phyloP scores from a whole-genome alignment of 2,888 invertebrate species.

The Schizaphis graminum region DNA sequence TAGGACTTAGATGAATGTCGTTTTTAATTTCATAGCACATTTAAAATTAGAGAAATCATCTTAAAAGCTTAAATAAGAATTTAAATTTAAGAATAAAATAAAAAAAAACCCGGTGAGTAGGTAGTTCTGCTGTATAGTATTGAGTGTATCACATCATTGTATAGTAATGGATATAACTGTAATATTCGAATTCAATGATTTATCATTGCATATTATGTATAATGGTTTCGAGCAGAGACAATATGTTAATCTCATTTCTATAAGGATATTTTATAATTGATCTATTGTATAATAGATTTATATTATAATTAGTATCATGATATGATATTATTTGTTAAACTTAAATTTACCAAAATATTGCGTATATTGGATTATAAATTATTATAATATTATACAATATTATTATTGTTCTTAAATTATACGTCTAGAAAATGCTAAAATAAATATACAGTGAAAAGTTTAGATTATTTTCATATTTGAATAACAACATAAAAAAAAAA shows the following conservation, averaged over 20 bases:
- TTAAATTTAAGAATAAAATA: background rate
- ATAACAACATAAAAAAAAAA: too few species aligned
- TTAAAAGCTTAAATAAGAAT: background rate
- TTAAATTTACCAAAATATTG: background rate
- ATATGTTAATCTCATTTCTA: background rate
- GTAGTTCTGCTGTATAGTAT: background rate
- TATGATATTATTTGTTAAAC: background rate
- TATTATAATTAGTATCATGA: background rate
- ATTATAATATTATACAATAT: background rate
- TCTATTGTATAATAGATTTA: background rate
- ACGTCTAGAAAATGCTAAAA: too few species aligned
- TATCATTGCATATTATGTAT: too few species aligned
- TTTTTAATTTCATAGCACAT: background rate
- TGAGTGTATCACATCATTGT: background rate
- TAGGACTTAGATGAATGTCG: background rate
- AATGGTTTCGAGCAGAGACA: background rate
- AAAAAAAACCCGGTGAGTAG: background rate
- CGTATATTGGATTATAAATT: background rate
- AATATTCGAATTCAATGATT: too few species aligned
- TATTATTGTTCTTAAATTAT: background rate
- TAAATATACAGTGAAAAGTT: too few species aligned
- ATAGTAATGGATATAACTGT: background rate
- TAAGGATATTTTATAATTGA: background rate
- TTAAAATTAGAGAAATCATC: background rate
- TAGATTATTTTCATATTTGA: too few species aligned